Conservation (phyloP, 2,113 vertebrate genomes). For the Todiramphus saurophagus region DNA sequence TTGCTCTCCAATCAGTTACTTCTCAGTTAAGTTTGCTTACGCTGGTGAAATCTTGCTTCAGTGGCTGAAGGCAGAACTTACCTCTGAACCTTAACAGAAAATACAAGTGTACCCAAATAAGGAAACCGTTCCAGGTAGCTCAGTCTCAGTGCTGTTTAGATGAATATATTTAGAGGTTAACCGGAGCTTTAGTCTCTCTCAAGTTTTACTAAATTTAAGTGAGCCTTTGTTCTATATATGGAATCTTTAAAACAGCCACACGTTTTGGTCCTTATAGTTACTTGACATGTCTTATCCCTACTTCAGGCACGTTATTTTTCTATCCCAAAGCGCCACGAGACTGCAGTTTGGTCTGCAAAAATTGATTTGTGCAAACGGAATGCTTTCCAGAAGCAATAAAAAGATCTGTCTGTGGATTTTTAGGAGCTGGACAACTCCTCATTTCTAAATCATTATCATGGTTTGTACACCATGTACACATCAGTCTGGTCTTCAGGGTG, state of each 20-base stretch:
- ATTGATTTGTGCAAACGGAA: not conserved
- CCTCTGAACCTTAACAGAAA: not conserved
- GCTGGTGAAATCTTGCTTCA: not conserved
- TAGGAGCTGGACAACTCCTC: not conserved
- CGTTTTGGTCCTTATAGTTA: not conserved
- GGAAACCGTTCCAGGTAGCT: not conserved
- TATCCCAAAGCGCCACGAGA: not conserved
- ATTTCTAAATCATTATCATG: not conserved
- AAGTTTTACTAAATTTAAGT: not conserved
- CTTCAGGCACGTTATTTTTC: not conserved
- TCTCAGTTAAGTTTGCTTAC: not conserved
- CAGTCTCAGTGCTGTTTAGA: not conserved
- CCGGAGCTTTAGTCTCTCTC: not conserved
- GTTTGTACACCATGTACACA: not conserved
- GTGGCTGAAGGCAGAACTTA: not conserved
- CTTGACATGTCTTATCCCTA: not conserved
- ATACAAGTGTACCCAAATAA: not conserved
- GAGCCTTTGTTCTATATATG: not conserved
- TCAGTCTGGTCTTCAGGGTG: not conserved
- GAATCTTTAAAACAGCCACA: not conserved
- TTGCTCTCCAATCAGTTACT: not conserved
- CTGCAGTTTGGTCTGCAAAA: not conserved
- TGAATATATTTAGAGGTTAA: not conserved
- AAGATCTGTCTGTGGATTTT: not conserved
- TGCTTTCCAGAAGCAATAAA: not conserved